phyloP scores from a whole-genome alignment of 2,797 vertebrate species.

The Melanogrammus aeglefinus region DNA sequence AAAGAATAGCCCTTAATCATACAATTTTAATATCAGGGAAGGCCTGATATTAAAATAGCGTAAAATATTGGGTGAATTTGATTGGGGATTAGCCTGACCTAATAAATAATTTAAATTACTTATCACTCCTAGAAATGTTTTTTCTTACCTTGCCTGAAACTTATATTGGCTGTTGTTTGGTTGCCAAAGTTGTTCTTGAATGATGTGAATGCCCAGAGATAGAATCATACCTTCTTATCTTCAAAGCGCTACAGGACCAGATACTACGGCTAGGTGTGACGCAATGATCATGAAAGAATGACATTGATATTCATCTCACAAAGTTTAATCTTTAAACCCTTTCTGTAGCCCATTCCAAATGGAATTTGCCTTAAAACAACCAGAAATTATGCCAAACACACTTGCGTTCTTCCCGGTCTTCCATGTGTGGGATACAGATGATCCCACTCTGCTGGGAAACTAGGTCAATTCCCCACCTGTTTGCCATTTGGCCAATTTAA shows the following conservation, averaged over 20 bases:
- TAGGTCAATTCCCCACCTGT: slow-evolving; percentile 50
- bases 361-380: slow-evolving; percentile 18
- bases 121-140: background rate
- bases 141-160: background rate
- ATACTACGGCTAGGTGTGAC: slow-evolving; percentile 22
- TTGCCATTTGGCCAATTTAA: slow-evolving; percentile 62
- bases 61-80: background rate
- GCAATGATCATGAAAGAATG: slow-evolving; percentile 36
- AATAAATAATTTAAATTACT: background rate
- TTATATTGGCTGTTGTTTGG: background rate
- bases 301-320: slow-evolving; percentile 31
- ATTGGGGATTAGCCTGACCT: background rate
- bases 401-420: slow-evolving; percentile 19
- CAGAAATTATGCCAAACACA: slow-evolving; percentile 33
- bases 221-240: slow-evolving; percentile 22
- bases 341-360: slow-evolving; percentile 8
- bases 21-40: background rate
- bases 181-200: background rate
- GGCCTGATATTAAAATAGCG: background rate
- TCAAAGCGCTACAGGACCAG: slow-evolving; percentile 26
- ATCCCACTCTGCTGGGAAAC: slow-evolving; percentile 49
- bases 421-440: slow-evolving; percentile 31
- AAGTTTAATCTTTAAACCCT: slow-evolving; percentile 11
- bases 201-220: slow-evolving; percentile 35
- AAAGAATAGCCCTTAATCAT: background rate